Percentiles rank a stretch among this genome's conserved stretches.
These are phyloP conservation scores for Acrossocheilus wenchowensis DNA, from an alignment of 2,797 vertebrate species.

Conservation along the genomic window DNA sequence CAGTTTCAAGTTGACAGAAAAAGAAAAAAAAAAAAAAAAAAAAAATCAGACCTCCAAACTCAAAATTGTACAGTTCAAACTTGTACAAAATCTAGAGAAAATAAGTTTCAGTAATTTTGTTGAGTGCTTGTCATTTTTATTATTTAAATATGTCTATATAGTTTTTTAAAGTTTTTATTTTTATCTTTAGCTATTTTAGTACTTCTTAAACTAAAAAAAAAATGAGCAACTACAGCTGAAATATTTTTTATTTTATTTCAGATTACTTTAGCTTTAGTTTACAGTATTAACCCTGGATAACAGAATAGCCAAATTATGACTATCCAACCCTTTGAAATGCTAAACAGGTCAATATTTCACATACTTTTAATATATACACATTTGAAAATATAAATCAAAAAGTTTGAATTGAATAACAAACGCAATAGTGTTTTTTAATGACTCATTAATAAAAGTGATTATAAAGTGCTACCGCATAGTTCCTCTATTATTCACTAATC, in stretches of 20 bases:
- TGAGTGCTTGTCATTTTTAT: not conserved
- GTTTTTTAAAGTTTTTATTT: not conserved
- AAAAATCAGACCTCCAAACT: not conserved
- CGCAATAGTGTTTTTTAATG: not conserved
- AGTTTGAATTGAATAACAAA: not conserved
- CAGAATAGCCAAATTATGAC: not conserved
- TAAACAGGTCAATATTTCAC: not conserved
- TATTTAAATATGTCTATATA: not conserved
- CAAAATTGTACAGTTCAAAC: not conserved
- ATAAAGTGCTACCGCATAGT: not conserved
- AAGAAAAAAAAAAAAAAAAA: no score
- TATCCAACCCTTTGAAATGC: no score
- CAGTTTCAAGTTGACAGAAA: not conserved
- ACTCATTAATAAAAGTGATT: not conserved
- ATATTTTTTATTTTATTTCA: not conserved
- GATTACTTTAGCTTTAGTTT: not conserved
- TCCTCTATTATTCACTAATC: conserved; percentile 1
- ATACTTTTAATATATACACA: not conserved
- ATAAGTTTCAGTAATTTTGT: no score
- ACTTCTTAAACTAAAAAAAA: no score
- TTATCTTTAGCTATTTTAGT: not conserved
- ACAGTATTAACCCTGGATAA: not conserved
- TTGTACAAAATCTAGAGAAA: not conserved
- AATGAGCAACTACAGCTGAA: not conserved
- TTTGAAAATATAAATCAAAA: not conserved